A percentile compares a stretch with the other conserved stretches of the same genome.
Conservation (phyloP, 2,888 invertebrate genomes). For the Xestia rhomboidea region DNA sequence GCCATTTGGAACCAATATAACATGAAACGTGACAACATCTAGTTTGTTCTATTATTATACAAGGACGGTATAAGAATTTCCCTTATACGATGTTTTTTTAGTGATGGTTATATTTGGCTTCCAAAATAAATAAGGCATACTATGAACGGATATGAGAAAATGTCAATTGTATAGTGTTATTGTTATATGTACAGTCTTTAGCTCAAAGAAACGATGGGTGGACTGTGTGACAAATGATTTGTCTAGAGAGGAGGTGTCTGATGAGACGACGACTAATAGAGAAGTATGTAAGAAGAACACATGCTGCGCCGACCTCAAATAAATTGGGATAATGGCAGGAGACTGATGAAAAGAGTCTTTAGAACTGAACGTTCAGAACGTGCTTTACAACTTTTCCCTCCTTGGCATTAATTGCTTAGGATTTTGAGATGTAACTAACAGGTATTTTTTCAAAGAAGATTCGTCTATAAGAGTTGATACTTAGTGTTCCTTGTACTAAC, state of each 20-base stretch:
- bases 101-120: background rate
- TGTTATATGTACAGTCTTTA: background rate
- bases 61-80: background rate
- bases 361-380: background rate
- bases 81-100: background rate
- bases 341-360: no score
- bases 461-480: background rate
- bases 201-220: no score
- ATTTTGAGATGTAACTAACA: background rate
- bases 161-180: background rate
- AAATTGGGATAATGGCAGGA: no score
- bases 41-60: background rate
- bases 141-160: background rate
- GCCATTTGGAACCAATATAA: slow-evolving; percentile 8
- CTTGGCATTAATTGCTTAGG: background rate
- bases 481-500: background rate
- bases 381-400: background rate
- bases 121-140: background rate
- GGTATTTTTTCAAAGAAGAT: background rate
- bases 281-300: no score
- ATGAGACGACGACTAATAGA: no score
- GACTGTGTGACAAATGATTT: no score
- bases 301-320: no score
- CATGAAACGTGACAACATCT: background rate
- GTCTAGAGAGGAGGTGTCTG: no score